A percentile compares a stretch with the other conserved stretches of the same genome.
Evolutionary conservation across 2,888 invertebrate genomes (phyloP).

Genomic region (Lycophotia porphyrea): DNA sequence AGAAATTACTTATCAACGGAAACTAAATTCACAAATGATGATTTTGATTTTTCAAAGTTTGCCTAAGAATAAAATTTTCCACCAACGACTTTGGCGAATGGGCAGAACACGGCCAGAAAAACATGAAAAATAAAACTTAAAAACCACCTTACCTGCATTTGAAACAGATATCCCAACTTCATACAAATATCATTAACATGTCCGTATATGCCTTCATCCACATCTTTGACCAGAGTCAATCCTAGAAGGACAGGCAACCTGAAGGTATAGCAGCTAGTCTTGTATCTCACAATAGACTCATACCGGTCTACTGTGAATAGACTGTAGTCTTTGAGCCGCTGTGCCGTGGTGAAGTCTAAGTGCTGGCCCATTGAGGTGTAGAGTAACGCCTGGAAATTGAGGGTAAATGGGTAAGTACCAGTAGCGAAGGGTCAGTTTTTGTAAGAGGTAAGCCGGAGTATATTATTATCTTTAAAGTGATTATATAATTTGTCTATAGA

Average conservation of each 20-base stretch:
- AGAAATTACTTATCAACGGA: background rate
- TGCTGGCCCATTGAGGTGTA: slow-evolving; percentile 95
- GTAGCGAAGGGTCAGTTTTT: too few relatives aligned
- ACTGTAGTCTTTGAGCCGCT: slow-evolving; percentile 75
- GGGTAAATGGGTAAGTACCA: background rate
- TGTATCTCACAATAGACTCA: slow-evolving; percentile 95
- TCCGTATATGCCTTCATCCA: slow-evolving; percentile 92
- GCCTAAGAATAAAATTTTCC: background rate
- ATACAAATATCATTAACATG: slow-evolving; percentile 94
- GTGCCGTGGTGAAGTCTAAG: slow-evolving; percentile 93
- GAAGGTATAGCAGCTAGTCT: slow-evolving; percentile 97
- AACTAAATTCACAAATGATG: background rate
- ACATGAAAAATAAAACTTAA: background rate
- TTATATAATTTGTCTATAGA: too few relatives aligned
- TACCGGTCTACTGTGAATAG: slow-evolving; percentile 95
- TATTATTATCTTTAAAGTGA: too few relatives aligned
- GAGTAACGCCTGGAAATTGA: slow-evolving; percentile 80
- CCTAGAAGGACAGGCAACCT: slow-evolving; percentile 96
- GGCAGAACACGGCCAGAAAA: background rate
- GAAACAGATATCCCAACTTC: slow-evolving; percentile 97
- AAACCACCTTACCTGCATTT: slow-evolving; percentile 93
- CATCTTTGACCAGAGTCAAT: slow-evolving; percentile 94
- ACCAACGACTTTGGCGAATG: background rate
- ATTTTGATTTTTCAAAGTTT: background rate
- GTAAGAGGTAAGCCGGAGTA: too few relatives aligned